Evolutionary conservation across 2,113 vertebrate species (phyloP).

Genomic region (Hiodon alosoides): DNA sequence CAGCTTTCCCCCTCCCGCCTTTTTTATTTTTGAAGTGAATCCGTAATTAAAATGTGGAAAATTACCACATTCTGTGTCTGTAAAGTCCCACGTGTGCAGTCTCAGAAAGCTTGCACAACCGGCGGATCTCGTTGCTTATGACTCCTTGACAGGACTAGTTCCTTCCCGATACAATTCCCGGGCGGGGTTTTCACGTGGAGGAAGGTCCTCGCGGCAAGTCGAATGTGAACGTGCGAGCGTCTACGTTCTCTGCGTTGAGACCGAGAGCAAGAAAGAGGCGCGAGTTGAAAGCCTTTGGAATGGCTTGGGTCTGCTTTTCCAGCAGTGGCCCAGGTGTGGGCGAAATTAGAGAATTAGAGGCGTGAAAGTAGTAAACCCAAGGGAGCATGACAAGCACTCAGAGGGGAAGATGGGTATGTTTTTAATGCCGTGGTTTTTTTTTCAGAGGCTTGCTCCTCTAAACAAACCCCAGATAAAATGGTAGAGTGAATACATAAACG

Average conservation of each 20-base stretch:
- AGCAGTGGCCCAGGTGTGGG: constrained; percentile 40
- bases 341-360: constrained; percentile 49
- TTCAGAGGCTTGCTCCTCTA: constrained; percentile 25
- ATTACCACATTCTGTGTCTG: neutral
- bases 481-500: constrained; percentile 29
- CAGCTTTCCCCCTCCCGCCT: neutral
- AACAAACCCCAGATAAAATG: constrained; percentile 27
- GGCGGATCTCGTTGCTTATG: neutral
- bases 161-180: neutral
- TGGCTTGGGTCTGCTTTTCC: neutral
- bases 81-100: neutral
- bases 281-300: neutral
- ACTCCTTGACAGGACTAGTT: neutral
- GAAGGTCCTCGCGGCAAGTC: neutral
- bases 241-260: neutral
- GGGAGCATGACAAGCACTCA: constrained; percentile 40
- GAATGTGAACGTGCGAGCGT: neutral
- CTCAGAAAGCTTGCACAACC: neutral
- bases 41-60: constrained; percentile 2
- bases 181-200: constrained; percentile 12
- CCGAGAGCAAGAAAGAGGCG: neutral
- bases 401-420: constrained; percentile 22
- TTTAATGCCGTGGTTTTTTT: constrained; percentile 30
- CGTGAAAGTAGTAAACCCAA: constrained; percentile 46
- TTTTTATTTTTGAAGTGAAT: constrained; percentile 2